Evolutionary conservation across 1,140 invertebrate species (phyloP).

Genomic region (Diprion similis): DNA sequence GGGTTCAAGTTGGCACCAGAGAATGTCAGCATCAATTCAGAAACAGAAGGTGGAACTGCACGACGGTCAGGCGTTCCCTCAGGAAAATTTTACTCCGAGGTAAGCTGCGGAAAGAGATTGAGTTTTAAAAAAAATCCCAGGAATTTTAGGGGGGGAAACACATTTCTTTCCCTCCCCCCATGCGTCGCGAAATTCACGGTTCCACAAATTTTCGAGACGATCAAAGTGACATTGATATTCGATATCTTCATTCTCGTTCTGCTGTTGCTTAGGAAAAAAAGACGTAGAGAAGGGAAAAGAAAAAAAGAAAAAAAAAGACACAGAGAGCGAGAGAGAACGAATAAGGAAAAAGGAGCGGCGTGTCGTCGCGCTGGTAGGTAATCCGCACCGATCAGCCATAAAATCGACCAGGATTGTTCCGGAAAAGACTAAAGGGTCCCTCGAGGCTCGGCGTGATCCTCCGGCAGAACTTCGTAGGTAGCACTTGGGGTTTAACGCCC

Average conservation of each 20-base stretch:
- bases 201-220: too few species aligned
- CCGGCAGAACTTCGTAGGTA: not conserved
- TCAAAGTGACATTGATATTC: too few species aligned
- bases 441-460: too few species aligned
- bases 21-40: slow-evolving; percentile 89
- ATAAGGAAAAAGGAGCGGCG: not conserved
- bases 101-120: slow-evolving; percentile 53
- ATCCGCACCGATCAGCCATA: slow-evolving; percentile 4
- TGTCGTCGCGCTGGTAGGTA: slow-evolving; percentile 1
- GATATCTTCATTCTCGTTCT: too few species aligned
- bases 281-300: not conserved
- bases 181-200: too few species aligned
- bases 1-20: slow-evolving; percentile 78
- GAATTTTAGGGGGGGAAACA: not conserved
- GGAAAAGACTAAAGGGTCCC: not conserved
- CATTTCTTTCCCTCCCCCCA: too few species aligned
- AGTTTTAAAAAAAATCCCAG: slow-evolving; percentile 6
- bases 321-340: not conserved
- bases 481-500: slow-evolving; percentile 36
- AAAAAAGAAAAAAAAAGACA: not conserved
- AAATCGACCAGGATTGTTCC: not conserved
- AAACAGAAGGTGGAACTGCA: slow-evolving; percentile 85
- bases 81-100: slow-evolving; percentile 83
- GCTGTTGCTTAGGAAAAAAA: not conserved
- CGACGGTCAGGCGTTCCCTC: slow-evolving; percentile 76